A percentile compares a stretch with the other conserved stretches of the same genome.
These are phyloP conservation scores for Calidris pugnax DNA, from an alignment of 2,113 vertebrate genomes.

Conservation along the genomic window DNA sequence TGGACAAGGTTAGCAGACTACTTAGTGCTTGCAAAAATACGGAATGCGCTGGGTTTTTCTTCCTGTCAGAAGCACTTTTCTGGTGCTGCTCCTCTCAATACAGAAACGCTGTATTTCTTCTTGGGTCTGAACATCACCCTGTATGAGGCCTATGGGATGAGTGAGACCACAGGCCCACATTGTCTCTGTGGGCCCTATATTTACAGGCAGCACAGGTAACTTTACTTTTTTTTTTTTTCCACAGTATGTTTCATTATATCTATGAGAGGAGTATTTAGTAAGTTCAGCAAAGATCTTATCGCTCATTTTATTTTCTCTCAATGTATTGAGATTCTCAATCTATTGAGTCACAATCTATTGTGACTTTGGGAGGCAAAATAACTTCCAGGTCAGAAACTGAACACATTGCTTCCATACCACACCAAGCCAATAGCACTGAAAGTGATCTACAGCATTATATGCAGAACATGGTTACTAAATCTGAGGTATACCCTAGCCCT, in stretches of 20 bases:
- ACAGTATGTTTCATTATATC: neutral
- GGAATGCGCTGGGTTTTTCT: constrained; percentile 80
- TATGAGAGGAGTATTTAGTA: neutral
- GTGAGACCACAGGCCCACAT: constrained; percentile 87
- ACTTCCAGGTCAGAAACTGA: neutral
- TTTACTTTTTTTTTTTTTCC: neutral
- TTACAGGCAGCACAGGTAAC: constrained; percentile 81
- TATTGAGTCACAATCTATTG: neutral
- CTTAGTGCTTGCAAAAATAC: constrained; percentile 84
- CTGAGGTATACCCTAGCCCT: neutral
- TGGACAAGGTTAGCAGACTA: constrained; percentile 79
- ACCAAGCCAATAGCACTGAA: neutral
- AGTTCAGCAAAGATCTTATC: neutral
- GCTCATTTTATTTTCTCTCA: neutral
- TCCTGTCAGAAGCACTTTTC: constrained; percentile 84
- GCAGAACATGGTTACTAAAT: neutral
- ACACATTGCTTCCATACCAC: accelerated
- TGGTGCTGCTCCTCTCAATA: constrained; percentile 84
- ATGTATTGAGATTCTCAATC: too few relatives aligned
- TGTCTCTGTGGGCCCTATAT: constrained; percentile 81
- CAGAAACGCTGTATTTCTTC: constrained; percentile 84
- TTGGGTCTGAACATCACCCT: constrained; percentile 84
- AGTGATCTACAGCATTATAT: neutral
- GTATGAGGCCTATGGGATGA: constrained; percentile 89
- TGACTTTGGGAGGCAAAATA: neutral